Base-by-base conservation (phyloP, 2,797 vertebrate species). In the Eulemur coronatus region DNA sequence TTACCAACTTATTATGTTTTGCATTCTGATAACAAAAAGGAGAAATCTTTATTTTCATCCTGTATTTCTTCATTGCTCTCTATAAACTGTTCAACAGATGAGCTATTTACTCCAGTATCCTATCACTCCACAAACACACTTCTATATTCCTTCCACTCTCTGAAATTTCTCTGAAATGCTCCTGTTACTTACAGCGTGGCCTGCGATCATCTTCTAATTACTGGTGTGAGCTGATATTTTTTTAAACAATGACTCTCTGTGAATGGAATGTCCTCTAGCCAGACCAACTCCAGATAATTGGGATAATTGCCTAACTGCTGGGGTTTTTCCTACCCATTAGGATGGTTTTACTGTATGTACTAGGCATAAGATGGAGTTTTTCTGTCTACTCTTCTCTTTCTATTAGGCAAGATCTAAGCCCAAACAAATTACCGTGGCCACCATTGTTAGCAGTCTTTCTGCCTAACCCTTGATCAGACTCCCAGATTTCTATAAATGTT, bases 281-380 rank as follows among this genome's bases (percentile, higher is more conserved):
- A 63, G 38, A 65, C 50, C 30, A 79, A 52, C 22, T 86, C 63
- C 89, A 84, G 59, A 48, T 95, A 87, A 96, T 93, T 89, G 55
- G 59, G 17, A 78, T 91, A 82, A 93, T 46, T 69, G n/a, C 67
- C 76, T 95, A 86, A 94, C 14, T 61, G 30, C 33, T 33, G 69
- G 57, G n/a, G 18, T 86, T 87, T 72, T 72, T 81, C 41, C 55
- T 91, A 87, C 84, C 91, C 75, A 43, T 96, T 89, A 96, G 52
- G 55, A 26, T 24, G n/a, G 24, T 67, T 95, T 95, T 73, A 38
- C 57, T 69, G 18, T 18, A 46, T 69, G 14, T 14, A 57, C 4
- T 8, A 73, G 38, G 35, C 7, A 35, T 30, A 38, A 69, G 48
- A 79, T 41, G 17, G n/a, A 46, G 6, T 78, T 55, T 91, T 50